Evolutionary conservation across 2,113 vertebrate species (phyloP).

Genomic region (Phrynocephalus versicolor): DNA sequence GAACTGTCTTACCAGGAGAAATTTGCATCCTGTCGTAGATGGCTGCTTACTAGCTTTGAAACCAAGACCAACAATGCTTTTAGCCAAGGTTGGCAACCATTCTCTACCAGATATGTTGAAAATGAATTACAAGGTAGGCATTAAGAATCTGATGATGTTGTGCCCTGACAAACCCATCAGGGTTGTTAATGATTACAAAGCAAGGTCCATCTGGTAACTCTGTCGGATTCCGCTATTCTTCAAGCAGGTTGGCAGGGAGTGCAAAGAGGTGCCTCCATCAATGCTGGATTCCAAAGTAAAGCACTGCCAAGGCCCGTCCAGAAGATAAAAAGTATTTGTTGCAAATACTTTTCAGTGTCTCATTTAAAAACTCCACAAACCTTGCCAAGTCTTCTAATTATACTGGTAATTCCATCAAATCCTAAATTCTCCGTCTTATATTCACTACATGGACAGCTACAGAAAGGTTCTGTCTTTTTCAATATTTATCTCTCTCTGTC

Average conservation of each 20-base stretch:
- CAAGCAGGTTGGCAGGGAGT: background rate
- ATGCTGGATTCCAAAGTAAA: constrained; percentile 37
- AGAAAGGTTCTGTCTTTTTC: too few relatives aligned
- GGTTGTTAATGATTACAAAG: background rate
- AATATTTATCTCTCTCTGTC: background rate
- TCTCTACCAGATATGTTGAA: background rate
- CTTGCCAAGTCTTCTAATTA: background rate
- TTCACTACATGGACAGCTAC: background rate
- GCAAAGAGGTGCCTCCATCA: background rate
- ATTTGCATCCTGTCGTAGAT: background rate
- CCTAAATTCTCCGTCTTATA: fast-evolving
- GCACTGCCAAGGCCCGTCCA: constrained; percentile 55
- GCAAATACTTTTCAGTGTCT: constrained; percentile 33
- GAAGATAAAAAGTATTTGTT: constrained; percentile 16
- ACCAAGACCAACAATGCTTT: background rate
- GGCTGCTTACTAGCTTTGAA: background rate
- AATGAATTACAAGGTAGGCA: fast-evolving
- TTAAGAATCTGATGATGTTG: fast-evolving
- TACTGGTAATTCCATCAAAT: background rate
- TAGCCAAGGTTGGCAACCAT: background rate
- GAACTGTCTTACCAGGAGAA: background rate
- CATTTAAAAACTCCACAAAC: background rate
- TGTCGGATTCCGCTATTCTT: constrained; percentile 1
- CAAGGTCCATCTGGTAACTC: constrained; percentile 54
- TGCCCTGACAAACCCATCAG: constrained; percentile 28